phyloP scores from a whole-genome alignment of 2,797 vertebrate genomes.

The Antrozous pallidus region DNA sequence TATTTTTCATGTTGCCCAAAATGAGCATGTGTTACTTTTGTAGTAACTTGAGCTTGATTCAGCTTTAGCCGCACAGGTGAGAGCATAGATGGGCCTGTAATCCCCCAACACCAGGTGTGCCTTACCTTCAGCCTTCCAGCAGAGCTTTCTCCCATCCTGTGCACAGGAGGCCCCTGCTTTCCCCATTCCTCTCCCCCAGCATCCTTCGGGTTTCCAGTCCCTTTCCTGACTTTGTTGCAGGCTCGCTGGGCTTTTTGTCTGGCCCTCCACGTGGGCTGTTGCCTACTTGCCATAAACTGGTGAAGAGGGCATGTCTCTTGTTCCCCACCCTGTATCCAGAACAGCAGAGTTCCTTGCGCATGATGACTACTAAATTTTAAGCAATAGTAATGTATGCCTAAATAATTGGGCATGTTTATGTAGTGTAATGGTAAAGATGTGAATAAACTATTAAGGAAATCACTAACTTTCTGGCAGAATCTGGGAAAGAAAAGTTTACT shows the following conservation, averaged over 20 bases:
- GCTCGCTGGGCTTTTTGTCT: background rate
- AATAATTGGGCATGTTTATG: background rate
- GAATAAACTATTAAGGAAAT: background rate
- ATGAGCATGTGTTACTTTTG: background rate
- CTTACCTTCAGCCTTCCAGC: no score
- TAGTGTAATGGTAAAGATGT: background rate
- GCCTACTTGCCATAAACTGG: background rate
- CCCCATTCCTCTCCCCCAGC: background rate
- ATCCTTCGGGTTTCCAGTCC: background rate
- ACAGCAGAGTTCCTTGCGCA: background rate
- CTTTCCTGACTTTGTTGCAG: background rate
- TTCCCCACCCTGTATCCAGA: background rate
- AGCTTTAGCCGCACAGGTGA: no score
- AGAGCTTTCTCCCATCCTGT: background rate
- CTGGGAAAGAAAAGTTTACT: background rate
- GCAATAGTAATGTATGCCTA: background rate
- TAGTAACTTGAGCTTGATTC: background rate
- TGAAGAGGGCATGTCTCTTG: background rate
- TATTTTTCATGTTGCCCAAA: background rate
- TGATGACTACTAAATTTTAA: background rate
- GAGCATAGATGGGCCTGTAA: background rate
- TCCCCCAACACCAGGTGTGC: background rate
- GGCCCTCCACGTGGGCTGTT: no score
- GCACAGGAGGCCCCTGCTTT: background rate
- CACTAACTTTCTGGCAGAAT: background rate